Conservation (phyloP, 2,888 invertebrate species). For the Eueremaeus valkanovi region DNA sequence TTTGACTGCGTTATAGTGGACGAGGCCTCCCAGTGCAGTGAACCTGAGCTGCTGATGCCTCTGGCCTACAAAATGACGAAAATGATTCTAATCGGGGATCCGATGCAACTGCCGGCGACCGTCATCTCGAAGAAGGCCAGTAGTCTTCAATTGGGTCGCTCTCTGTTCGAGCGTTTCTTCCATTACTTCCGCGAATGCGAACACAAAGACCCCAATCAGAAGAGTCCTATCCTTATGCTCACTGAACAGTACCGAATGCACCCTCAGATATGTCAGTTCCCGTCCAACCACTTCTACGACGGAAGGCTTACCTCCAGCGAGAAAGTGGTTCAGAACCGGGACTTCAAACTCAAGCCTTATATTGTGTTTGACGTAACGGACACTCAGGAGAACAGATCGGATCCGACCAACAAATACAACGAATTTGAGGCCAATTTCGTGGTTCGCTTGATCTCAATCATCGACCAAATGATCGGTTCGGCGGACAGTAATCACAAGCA, state of each 20-base stretch:
- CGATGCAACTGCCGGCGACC: conserved; percentile 97
- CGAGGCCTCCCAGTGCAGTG: conserved; percentile 95
- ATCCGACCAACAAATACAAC: conserved; percentile 97
- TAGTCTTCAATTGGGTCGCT: conserved; percentile 91
- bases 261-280: conserved; percentile 93
- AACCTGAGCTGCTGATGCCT: conserved; percentile 98
- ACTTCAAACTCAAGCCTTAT: conserved; percentile 95
- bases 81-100: conserved; percentile 95
- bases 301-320: conserved; percentile 93
- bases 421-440: conserved; percentile 98
- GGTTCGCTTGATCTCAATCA: conserved; percentile 93
- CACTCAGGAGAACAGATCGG: conserved; percentile 97
- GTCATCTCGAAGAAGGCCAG: conserved; percentile 99
- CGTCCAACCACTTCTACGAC: conserved; percentile 99
- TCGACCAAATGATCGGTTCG: conserved; percentile 87
- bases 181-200: too few species aligned
- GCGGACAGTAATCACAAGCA: too few species aligned
- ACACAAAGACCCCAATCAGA: too few species aligned
- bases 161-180: conserved; percentile 92
- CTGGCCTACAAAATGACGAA: conserved; percentile 96
- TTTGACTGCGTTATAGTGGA: conserved; percentile 95
- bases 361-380: conserved; percentile 98
- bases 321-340: conserved; percentile 77
- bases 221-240: conserved; percentile 91
- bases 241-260: conserved; percentile 99